A percentile compares a stretch with the other conserved stretches of the same genome.
These are phyloP conservation scores for Heteronetta atricapilla DNA, from an alignment of 2,113 vertebrate species.

Conservation along the genomic window DNA sequence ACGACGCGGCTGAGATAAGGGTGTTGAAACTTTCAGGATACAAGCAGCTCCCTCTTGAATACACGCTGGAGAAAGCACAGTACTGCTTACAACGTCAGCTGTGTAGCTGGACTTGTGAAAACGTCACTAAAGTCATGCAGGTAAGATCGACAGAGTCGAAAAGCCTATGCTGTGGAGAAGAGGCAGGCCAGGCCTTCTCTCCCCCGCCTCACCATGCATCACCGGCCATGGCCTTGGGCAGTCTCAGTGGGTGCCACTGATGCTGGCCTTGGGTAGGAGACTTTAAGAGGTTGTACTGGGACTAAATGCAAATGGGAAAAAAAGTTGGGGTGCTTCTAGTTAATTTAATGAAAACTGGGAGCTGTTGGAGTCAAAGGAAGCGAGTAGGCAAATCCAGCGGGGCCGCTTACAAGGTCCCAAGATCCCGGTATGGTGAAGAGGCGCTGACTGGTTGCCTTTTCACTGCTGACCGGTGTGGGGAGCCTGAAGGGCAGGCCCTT, in stretches of 20 bases:
- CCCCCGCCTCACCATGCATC: not conserved
- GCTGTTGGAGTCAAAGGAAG: not conserved
- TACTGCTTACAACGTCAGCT: not conserved
- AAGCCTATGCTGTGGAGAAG: not conserved
- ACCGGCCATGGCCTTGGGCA: accelerated
- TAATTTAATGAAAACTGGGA: not conserved
- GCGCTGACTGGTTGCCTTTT: not conserved
- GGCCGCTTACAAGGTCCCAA: not conserved
- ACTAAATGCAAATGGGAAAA: not conserved
- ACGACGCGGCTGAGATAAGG: not conserved
- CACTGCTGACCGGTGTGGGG: not conserved
- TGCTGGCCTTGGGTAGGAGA: not conserved
- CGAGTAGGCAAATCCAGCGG: not conserved
- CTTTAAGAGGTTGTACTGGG: not conserved
- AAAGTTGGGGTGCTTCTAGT: not conserved
- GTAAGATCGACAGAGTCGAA: not conserved
- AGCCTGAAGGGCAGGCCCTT: conserved; percentile 16
- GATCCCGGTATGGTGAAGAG: not conserved
- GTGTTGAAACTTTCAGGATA: conserved; percentile 21
- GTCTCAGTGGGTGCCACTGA: not conserved
- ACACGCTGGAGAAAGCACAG: not conserved
- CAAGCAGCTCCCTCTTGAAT: not conserved
- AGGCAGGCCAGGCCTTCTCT: not conserved
- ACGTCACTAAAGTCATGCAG: accelerated
- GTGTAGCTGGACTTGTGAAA: not conserved